A percentile compares a stretch with the other conserved stretches of the same genome.
Conservation (phyloP, 1,140 invertebrate genomes). For the Calliphora vicina region DNA sequence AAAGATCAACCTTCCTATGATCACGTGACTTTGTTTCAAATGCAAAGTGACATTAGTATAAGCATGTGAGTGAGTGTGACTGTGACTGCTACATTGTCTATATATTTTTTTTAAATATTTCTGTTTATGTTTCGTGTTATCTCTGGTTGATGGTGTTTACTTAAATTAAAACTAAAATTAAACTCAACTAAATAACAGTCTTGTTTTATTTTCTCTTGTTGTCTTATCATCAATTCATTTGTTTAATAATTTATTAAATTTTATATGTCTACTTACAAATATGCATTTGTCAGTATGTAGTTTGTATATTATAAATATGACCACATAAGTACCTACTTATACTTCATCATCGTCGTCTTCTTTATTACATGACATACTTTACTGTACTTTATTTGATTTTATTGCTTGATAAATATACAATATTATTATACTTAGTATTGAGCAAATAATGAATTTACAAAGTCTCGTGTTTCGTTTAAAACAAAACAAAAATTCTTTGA, state of each 20-base stretch:
- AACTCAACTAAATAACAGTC: background rate
- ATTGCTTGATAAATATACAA: background rate
- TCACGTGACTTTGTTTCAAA: background rate
- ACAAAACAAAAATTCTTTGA: background rate
- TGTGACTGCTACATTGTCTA: background rate
- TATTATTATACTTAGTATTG: background rate
- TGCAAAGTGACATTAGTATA: too few species aligned
- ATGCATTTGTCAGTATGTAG: background rate
- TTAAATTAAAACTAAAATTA: too few species aligned
- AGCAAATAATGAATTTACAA: background rate
- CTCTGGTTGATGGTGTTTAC: too few species aligned
- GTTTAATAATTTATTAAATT: background rate
- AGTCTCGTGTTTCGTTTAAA: background rate
- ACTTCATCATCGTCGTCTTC: background rate
- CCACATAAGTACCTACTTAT: background rate
- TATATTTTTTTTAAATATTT: background rate
- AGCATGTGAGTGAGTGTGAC: background rate
- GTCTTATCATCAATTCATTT: background rate
- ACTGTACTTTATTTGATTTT: background rate
- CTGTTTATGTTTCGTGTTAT: too few species aligned
- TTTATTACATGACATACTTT: slow-evolving; percentile 4
- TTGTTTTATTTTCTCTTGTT: background rate
- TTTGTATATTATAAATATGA: too few species aligned
- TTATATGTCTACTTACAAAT: background rate
- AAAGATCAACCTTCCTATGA: background rate